phyloP scores from a whole-genome alignment of 2,888 invertebrate genomes.

The Chironomus riparius region DNA sequence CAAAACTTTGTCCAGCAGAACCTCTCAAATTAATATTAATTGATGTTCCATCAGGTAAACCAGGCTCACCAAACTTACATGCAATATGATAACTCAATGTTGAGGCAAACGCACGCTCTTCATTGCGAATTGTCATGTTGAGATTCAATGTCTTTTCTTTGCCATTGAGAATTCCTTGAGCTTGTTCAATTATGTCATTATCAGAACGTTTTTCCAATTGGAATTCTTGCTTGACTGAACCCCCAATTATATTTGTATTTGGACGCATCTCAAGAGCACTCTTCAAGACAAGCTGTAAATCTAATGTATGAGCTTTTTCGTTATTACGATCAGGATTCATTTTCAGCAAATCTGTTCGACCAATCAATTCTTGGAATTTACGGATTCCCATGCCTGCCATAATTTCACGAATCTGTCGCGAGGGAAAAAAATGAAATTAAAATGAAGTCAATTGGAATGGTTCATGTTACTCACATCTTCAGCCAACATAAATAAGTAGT shows the following conservation, averaged over 20 bases:
- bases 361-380: conserved; percentile 82
- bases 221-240: conserved; percentile 76
- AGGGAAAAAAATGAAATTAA: not conserved
- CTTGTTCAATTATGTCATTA: conserved; percentile 62
- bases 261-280: conserved; percentile 86
- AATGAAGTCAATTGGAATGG: not conserved
- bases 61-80: conserved; percentile 79
- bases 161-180: conserved; percentile 66
- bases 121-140: conserved; percentile 75
- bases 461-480: conserved; percentile 64
- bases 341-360: conserved; percentile 79
- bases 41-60: conserved; percentile 65
- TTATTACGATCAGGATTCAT: conserved; percentile 61
- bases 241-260: conserved; percentile 81
- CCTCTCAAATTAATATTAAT: conserved; percentile 79
- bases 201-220: conserved; percentile 76
- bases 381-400: conserved; percentile 89
- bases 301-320: conserved; percentile 74
- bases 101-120: conserved; percentile 85
- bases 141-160: conserved; percentile 58
- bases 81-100: conserved; percentile 93
- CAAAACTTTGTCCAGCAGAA: conserved; percentile 98
- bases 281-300: conserved; percentile 76
- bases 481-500: conserved; percentile 94
- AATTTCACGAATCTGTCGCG: conserved; percentile 63